Evolutionary conservation across 2,888 invertebrate species (phyloP).

Genomic region (Zelleria hepariella): DNA sequence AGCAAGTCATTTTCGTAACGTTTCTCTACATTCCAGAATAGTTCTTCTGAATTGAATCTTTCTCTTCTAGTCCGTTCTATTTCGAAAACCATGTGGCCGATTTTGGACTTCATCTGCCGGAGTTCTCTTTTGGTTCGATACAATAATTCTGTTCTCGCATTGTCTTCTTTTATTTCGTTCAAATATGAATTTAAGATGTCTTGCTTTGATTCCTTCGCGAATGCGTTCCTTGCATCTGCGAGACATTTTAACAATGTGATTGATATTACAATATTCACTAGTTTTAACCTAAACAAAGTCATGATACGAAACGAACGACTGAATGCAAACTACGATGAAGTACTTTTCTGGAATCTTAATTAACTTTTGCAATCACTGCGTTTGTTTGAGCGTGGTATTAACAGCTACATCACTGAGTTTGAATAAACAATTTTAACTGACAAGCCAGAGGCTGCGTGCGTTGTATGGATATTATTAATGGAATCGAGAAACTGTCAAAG

Average conservation of each 20-base stretch:
- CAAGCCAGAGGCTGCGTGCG: too few relatives aligned
- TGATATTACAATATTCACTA: not conserved
- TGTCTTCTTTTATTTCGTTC: not conserved
- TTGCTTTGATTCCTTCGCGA: not conserved
- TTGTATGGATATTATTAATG: too few relatives aligned
- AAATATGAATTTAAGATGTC: not conserved
- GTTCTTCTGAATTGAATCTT: not conserved
- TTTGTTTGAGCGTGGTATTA: not conserved
- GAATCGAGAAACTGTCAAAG: too few relatives aligned
- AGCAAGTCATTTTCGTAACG: not conserved
- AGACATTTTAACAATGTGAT: not conserved
- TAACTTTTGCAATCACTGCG: not conserved
- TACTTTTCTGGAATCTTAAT: not conserved
- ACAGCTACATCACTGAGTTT: not conserved
- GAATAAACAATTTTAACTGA: too few relatives aligned
- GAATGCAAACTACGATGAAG: not conserved
- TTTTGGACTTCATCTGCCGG: not conserved
- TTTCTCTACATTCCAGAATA: not conserved
- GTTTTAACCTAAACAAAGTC: not conserved
- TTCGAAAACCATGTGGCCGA: not conserved
- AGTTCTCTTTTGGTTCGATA: not conserved
- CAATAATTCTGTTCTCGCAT: not conserved
- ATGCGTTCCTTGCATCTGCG: not conserved
- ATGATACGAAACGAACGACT: not conserved
- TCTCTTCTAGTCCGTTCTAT: not conserved